phyloP scores from a whole-genome alignment of 1,140 invertebrate species.

The Platorchestia sp. region DNA sequence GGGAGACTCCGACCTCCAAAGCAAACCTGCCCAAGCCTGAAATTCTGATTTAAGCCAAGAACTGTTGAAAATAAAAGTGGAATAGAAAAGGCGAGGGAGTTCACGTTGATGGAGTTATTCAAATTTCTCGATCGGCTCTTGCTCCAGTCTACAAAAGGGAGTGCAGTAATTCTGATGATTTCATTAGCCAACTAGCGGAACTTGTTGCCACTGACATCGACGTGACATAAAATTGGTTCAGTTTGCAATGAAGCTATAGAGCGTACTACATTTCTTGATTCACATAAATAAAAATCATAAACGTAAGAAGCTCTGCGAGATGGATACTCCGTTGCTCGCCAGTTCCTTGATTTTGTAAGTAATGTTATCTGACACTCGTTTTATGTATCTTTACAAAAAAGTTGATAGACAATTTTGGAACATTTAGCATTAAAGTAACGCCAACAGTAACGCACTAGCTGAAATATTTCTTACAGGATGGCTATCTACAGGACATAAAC shows the following conservation, averaged over 20 bases:
- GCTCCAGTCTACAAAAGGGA: not conserved
- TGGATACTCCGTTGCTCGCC: too few species aligned
- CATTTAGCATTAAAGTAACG: too few species aligned
- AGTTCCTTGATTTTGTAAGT: too few species aligned
- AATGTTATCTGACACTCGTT: too few species aligned
- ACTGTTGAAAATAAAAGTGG: not conserved
- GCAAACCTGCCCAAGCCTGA: constrained; percentile 1
- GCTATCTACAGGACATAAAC: too few species aligned
- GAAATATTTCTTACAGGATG: too few species aligned
- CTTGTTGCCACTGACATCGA: not conserved
- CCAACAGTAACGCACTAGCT: too few species aligned
- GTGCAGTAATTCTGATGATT: not conserved
- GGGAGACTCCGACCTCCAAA: constrained; percentile 20
- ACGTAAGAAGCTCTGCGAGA: too few species aligned
- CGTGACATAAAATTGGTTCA: not conserved
- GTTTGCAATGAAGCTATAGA: not conserved
- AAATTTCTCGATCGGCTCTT: not conserved
- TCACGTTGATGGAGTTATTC: not conserved
- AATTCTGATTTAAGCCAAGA: not conserved
- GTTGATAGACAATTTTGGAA: too few species aligned
- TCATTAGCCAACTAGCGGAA: not conserved
- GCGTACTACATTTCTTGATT: not conserved
- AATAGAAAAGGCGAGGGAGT: not conserved
- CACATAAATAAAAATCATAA: too few species aligned
- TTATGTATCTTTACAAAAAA: too few species aligned